Conservation (phyloP, 2,888 invertebrate species). For the Parelbella ahira region DNA sequence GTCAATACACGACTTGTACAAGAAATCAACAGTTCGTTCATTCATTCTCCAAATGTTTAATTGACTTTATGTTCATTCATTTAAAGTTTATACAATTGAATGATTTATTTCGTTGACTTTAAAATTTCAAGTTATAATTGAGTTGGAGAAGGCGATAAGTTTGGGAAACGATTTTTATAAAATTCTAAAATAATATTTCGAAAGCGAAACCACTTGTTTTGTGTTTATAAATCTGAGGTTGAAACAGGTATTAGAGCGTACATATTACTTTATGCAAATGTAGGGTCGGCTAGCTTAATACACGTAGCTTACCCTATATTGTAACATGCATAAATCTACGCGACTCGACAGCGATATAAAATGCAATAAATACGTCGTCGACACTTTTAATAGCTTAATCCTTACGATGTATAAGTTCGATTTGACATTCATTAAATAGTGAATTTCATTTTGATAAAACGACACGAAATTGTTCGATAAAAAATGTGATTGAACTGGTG, state of each 20-base stretch:
- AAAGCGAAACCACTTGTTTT: too few species aligned
- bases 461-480: too few species aligned
- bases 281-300: too few species aligned
- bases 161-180: too few species aligned
- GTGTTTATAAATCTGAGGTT: too few species aligned
- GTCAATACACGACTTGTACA: constrained; percentile 4
- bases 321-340: too few species aligned
- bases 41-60: constrained; percentile 12
- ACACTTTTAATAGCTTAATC: background rate
- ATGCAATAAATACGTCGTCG: constrained; percentile 3
- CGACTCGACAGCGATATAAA: background rate
- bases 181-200: too few species aligned
- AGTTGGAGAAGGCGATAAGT: background rate
- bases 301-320: too few species aligned
- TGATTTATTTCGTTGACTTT: constrained; percentile 12
- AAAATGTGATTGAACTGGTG: too few species aligned
- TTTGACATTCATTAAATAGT: constrained; percentile 3
- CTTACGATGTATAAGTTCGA: background rate
- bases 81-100: constrained; percentile 12
- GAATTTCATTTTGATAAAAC: constrained; percentile 6
- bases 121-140: background rate
- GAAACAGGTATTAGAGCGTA: too few species aligned
- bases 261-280: too few species aligned
- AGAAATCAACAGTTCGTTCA: constrained; percentile 6
- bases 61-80: constrained; percentile 13